phyloP scores from a whole-genome alignment of 2,888 invertebrate species.

The Cylloceria caligata region DNA sequence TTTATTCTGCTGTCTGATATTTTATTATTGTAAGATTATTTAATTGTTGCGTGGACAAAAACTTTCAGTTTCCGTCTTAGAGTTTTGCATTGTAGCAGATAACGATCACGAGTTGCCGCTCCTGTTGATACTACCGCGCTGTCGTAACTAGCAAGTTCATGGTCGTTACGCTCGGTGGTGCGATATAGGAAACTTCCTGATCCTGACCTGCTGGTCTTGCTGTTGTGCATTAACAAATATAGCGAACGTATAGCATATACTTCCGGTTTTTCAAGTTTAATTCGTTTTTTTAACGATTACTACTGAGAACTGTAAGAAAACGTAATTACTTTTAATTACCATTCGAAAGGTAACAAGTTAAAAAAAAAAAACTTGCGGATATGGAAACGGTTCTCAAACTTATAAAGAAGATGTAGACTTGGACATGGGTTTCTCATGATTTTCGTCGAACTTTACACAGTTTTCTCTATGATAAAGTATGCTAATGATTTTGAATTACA shows the following conservation, averaged over 20 bases:
- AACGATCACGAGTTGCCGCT: constrained; percentile 27
- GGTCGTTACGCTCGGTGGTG: constrained; percentile 74
- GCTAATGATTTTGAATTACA: no score
- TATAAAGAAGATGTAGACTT: no score
- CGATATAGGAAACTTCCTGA: constrained; percentile 70
- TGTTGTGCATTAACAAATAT: constrained; percentile 61
- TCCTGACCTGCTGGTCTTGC: constrained; percentile 63
- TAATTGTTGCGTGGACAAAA: background rate
- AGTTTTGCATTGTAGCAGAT: constrained; percentile 1
- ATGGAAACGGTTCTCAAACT: no score
- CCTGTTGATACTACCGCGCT: constrained; percentile 37
- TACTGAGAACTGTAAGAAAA: background rate
- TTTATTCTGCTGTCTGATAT: background rate
- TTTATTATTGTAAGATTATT: background rate
- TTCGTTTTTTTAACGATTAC: constrained; percentile 38
- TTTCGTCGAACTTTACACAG: no score
- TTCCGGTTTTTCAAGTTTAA: constrained; percentile 48
- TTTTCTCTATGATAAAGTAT: no score
- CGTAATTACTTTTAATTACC: no score
- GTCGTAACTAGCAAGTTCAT: constrained; percentile 75
- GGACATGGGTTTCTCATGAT: no score
- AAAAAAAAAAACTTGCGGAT: no score
- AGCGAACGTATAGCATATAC: no score
- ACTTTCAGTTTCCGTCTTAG: constrained; percentile 12
- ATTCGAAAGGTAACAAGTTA: no score